Conservation (phyloP, 2,888 invertebrate genomes). For the Archips xylosteana region DNA sequence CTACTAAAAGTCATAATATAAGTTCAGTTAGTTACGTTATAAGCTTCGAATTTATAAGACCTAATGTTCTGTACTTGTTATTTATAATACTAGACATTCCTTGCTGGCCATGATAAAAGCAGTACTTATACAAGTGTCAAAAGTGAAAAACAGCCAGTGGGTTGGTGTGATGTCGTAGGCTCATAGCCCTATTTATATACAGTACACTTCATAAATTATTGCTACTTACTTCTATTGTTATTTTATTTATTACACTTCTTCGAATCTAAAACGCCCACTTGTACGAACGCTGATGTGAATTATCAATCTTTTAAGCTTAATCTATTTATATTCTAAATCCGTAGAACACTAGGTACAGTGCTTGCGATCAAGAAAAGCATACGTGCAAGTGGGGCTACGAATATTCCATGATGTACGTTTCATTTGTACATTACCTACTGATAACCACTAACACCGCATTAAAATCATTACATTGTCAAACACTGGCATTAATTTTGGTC, state of each 20-base stretch:
- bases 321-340: neutral
- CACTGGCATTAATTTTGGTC: neutral
- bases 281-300: neutral
- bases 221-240: constrained; percentile 27
- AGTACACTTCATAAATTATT: constrained; percentile 29
- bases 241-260: constrained; percentile 23
- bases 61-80: constrained; percentile 10
- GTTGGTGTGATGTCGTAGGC: constrained; percentile 14
- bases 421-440: neutral
- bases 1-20: constrained; percentile 1
- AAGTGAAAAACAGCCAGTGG: constrained; percentile 35
- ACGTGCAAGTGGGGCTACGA: constrained; percentile 9
- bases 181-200: constrained; percentile 23
- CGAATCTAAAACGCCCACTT: constrained; percentile 8
- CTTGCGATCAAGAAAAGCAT: constrained; percentile 9
- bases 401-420: neutral
- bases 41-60: constrained; percentile 10
- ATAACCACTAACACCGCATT: constrained; percentile 8
- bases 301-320: neutral
- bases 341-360: constrained; percentile 3
- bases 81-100: constrained; percentile 20
- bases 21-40: neutral
- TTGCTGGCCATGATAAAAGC: constrained; percentile 30
- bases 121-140: constrained; percentile 26
- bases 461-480: neutral